Conservation (phyloP, 2,888 invertebrate species). For the Drosophila ezoana region DNA sequence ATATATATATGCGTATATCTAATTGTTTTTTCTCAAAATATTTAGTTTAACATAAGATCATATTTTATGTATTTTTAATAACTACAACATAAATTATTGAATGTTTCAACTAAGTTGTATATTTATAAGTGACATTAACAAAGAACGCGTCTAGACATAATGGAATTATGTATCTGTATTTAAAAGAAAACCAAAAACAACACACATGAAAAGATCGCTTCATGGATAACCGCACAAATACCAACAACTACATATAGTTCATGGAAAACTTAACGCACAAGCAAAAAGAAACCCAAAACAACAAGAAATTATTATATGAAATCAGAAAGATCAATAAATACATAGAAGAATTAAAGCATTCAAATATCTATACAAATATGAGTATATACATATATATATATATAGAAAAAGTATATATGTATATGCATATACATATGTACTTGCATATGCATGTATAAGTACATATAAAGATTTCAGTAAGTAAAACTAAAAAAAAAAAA, state of each 20-base stretch:
- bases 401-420: slow-evolving; percentile 13
- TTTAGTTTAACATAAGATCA: slow-evolving; percentile 73
- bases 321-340: slow-evolving; percentile 28
- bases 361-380: slow-evolving; percentile 21
- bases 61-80: slow-evolving; percentile 73
- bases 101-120: slow-evolving; percentile 81
- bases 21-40: slow-evolving; percentile 71
- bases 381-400: slow-evolving; percentile 22
- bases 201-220: slow-evolving; percentile 29
- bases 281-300: slow-evolving; percentile 24
- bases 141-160: slow-evolving; percentile 61
- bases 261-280: slow-evolving; percentile 54
- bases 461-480: slow-evolving; percentile 50
- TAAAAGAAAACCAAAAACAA: slow-evolving; percentile 22
- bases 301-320: slow-evolving; percentile 31
- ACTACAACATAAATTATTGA: slow-evolving; percentile 66
- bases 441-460: slow-evolving; percentile 28
- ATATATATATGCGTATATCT: slow-evolving; percentile 34
- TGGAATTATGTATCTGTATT: slow-evolving; percentile 74
- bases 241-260: slow-evolving; percentile 28
- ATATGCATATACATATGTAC: slow-evolving; percentile 22
- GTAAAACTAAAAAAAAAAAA: slow-evolving; percentile 22
- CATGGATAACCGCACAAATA: slow-evolving; percentile 47
- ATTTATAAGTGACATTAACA: slow-evolving; percentile 72
- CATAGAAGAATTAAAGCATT: slow-evolving; percentile 26